phyloP scores from a whole-genome alignment of 2,888 invertebrate genomes.

The Bugulina stolonifera region DNA sequence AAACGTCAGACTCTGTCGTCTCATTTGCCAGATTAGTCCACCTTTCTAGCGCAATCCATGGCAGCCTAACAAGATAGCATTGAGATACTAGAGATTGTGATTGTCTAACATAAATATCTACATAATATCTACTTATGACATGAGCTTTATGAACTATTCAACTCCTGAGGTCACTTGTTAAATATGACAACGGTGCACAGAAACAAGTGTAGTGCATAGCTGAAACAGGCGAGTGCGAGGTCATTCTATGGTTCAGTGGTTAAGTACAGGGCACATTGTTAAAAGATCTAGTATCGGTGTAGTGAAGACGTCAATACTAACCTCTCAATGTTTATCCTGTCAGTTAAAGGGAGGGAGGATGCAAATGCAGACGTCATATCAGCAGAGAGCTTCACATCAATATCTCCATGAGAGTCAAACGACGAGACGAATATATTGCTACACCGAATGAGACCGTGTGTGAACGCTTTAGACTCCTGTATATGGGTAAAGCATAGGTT shows the following conservation, averaged over 20 bases:
- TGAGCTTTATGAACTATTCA: too few relatives aligned
- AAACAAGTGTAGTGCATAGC: too few relatives aligned
- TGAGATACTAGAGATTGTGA: background rate
- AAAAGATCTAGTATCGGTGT: too few relatives aligned
- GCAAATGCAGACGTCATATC: slow-evolving; percentile 7
- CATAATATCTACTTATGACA: background rate
- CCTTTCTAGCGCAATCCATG: slow-evolving; percentile 26
- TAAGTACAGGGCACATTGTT: too few relatives aligned
- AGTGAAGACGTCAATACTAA: too few relatives aligned
- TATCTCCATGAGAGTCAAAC: slow-evolving; percentile 17
- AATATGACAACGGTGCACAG: too few relatives aligned
- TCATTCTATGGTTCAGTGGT: too few relatives aligned
- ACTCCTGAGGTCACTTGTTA: too few relatives aligned
- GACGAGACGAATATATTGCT: background rate
- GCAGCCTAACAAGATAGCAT: background rate
- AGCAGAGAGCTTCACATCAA: slow-evolving; percentile 8
- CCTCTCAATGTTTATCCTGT: background rate
- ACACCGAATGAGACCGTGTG: slow-evolving; percentile 24
- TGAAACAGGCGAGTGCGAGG: too few relatives aligned
- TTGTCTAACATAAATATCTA: background rate
- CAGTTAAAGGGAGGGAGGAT: slow-evolving; percentile 8
- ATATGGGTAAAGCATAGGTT: too few relatives aligned
- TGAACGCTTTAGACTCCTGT: background rate
- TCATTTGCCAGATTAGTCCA: slow-evolving; percentile 24
- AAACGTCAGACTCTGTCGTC: slow-evolving; percentile 25